Evolutionary conservation across 2,113 vertebrate species (phyloP).

Genomic region (Engraulis encrasicolus): DNA sequence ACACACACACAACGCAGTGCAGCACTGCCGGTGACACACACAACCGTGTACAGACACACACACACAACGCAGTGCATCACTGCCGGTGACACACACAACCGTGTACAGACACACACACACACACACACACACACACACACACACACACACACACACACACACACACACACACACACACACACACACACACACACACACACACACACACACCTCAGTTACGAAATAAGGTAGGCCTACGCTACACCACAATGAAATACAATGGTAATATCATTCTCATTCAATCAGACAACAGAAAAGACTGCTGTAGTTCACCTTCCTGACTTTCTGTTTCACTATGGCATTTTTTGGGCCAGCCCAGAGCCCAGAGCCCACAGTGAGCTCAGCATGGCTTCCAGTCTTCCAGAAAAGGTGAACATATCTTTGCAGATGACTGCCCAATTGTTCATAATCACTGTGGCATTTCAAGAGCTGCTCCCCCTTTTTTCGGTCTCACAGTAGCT

Average conservation of each 20-base stretch:
- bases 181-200: neutral
- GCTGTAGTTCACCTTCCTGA: neutral
- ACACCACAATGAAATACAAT: conserved; percentile 22
- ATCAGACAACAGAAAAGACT: neutral
- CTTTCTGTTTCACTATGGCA: neutral
- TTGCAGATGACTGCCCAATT: conserved; percentile 1
- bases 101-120: too few species aligned
- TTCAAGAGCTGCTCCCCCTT: conserved; percentile 2
- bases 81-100: too few species aligned
- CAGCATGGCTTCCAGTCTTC: neutral
- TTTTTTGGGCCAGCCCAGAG: neutral
- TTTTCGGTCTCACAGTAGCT: neutral
- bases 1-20: conserved; percentile 22
- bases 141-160: too few species aligned
- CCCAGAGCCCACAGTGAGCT: too few species aligned
- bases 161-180: too few species aligned
- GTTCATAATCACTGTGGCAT: neutral
- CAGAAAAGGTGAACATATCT: neutral
- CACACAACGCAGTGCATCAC: too few species aligned
- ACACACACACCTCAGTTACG: conserved; percentile 24
- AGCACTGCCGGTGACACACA: too few species aligned
- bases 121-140: too few species aligned
- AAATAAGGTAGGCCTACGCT: too few species aligned
- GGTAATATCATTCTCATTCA: neutral
- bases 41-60: too few species aligned